phyloP scores from a whole-genome alignment of 2,888 invertebrate species.

The Trichopria drosophilae region DNA sequence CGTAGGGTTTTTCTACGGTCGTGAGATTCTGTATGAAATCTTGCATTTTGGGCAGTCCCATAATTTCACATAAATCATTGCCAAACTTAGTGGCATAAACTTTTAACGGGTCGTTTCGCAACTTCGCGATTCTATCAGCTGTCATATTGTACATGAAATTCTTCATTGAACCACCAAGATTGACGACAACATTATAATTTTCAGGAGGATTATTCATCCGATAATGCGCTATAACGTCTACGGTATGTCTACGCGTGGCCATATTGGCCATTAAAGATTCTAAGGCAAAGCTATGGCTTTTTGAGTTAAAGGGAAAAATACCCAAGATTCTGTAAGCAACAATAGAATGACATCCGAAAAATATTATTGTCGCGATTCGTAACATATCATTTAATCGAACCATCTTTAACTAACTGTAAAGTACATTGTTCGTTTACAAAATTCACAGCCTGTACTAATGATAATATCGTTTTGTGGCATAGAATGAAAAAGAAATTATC shows the following conservation, averaged over 20 bases:
- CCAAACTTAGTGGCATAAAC: constrained; percentile 31
- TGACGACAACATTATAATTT: constrained; percentile 55
- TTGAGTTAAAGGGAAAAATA: constrained; percentile 57
- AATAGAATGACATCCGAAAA: background rate
- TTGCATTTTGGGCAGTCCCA: constrained; percentile 37
- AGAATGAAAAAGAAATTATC: too few species aligned
- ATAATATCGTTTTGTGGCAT: too few species aligned
- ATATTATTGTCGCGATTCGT: constrained; percentile 1
- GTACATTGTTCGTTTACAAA: too few species aligned
- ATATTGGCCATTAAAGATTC: constrained; percentile 58
- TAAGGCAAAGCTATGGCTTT: constrained; percentile 61
- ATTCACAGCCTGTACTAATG: too few species aligned
- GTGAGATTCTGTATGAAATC: constrained; percentile 42
- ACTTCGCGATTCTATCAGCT: constrained; percentile 21
- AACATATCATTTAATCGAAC: too few species aligned
- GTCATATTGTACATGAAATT: constrained; percentile 45
- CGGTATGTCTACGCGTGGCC: constrained; percentile 58
- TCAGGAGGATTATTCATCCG: constrained; percentile 48
- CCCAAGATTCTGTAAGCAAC: constrained; percentile 54
- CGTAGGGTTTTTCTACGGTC: constrained; percentile 48
- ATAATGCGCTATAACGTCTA: constrained; percentile 54
- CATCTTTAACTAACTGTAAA: too few species aligned
- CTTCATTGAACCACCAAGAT: constrained; percentile 29
- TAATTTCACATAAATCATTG: constrained; percentile 37
- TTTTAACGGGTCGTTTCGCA: constrained; percentile 3